Evolutionary conservation across 2,113 vertebrate genomes (phyloP).

Genomic region (Todiramphus chloris): DNA sequence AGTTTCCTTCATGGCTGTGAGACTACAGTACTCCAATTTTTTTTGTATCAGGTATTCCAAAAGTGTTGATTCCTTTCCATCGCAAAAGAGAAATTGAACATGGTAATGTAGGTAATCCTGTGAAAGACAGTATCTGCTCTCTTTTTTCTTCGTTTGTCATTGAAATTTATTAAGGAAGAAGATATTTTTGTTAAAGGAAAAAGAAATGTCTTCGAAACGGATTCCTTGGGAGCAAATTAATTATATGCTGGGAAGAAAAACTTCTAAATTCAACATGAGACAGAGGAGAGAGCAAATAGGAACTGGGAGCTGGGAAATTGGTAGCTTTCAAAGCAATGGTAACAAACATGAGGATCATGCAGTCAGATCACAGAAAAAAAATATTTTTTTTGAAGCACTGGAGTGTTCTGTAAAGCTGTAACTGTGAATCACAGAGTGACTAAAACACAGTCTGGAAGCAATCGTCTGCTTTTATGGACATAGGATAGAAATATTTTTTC

Average conservation of each 20-base stretch:
- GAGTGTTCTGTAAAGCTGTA: neutral
- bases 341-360: neutral
- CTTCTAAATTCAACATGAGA: neutral
- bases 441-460: neutral
- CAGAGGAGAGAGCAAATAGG: neutral
- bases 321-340: neutral
- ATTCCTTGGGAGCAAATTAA: neutral
- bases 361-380: neutral
- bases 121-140: neutral
- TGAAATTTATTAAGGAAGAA: neutral
- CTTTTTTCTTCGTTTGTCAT: neutral
- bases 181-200: neutral
- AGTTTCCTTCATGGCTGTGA: neutral
- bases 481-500: neutral
- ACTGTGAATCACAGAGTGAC: neutral
- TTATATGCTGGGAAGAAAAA: neutral
- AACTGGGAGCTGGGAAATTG: neutral
- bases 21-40: neutral
- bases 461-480: neutral
- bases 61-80: neutral
- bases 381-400: neutral
- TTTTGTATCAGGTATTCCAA: neutral
- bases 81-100: neutral
- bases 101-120: neutral
- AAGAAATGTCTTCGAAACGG: neutral